Evolutionary conservation across 2,113 vertebrate genomes (phyloP), one percentile per base, ranked within the genome.

Genomic region (Cinclus mexicanus): DNA sequence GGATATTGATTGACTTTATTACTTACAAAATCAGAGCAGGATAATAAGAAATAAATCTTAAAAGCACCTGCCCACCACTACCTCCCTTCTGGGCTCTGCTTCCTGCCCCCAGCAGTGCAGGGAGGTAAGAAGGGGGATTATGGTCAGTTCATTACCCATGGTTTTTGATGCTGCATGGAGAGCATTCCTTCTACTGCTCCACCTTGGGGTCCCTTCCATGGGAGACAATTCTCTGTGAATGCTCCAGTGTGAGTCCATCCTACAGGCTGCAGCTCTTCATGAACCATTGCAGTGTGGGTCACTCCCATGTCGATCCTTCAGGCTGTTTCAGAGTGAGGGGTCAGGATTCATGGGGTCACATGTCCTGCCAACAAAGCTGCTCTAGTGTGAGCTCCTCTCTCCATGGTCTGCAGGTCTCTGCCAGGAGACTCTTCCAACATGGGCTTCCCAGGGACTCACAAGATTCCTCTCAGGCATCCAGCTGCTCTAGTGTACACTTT

Each of bases 281-380:
- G 22, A 17, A 17, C 17, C 6, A 1, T 21, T 37, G 47, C 33
- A 63, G 37, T 0, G 0, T 35, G 37, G 12, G 56, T 52, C 21
- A 17, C 33, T 74, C 49, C 18, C 22, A 49, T 0, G 44, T 26
- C 4, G 1, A 2, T 39, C 21, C n/a, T 49, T 46, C 59, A 84
- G n/a, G 14, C 14, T 74, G 49, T 49, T 72, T 26, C 41, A 55
- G 57, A 33, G 21, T 12, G 20, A 28, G 23, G 22, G 11, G 22
- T 49, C 47, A 24, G 6, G 46, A 9, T 47, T 47, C 46, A 47
- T 49, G 47, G 20, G 22, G 11, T 63, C 57, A 39, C 41, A 33
- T 10, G 7, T 46, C 22, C 41, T 84, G 18, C 14, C 18, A 39
- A 22, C 14, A 72, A 55, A 28, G 11, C 49, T 72, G 11, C 49